Evolutionary conservation across 2,113 vertebrate species (phyloP).

Genomic region (Centropus unirufus): DNA sequence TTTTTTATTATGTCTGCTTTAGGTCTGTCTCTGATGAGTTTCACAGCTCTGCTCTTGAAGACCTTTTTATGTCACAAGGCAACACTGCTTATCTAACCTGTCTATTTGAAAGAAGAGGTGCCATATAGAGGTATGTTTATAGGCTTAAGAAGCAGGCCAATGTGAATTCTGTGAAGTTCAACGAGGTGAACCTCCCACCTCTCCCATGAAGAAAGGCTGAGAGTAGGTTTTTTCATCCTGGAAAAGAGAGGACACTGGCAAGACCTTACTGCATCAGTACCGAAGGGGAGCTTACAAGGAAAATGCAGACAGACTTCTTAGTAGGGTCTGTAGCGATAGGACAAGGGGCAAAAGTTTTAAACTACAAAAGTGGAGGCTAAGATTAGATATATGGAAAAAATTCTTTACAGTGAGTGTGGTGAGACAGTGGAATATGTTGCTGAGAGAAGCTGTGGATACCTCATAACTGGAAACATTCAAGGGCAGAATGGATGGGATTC

Average conservation of each 20-base stretch:
- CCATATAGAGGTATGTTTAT: neutral
- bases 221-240: neutral
- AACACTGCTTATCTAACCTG: neutral
- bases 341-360: neutral
- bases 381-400: too few species aligned
- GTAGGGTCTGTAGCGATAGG: neutral
- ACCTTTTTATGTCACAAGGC: neutral
- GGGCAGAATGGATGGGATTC: neutral
- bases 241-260: neutral
- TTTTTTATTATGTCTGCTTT: neutral
- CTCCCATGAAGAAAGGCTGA: neutral
- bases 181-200: too few species aligned
- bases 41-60: neutral
- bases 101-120: neutral
- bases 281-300: neutral
- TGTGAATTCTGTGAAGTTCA: neutral
- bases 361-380: too few species aligned
- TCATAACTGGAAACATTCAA: neutral
- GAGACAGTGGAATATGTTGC: too few species aligned
- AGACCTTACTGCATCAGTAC: accelerated
- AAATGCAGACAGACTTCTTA: neutral
- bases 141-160: neutral
- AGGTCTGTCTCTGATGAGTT: neutral
- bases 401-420: too few species aligned
- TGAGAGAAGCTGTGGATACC: too few species aligned